Base-by-base conservation (phyloP, 2,888 invertebrate genomes). In the Mylabris sibirica region DNA sequence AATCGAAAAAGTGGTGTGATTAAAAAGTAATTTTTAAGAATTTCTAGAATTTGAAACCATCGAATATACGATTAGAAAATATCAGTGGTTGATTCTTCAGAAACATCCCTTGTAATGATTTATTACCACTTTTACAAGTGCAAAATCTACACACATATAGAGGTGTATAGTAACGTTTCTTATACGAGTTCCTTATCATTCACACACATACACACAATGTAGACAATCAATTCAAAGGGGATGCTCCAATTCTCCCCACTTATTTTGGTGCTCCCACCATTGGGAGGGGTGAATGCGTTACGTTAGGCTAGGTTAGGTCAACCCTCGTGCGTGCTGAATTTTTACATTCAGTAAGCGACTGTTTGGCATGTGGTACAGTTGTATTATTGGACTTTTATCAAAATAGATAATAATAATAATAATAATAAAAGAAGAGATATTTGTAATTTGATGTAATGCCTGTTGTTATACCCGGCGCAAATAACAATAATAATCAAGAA, bases 291-390 rank as follows among this genome's bases (percentile, higher is more conserved):
- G 78, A 79, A 74, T 77, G 78, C 80, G 79, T 80, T 79, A 82
- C 80, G 83, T 84, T 84, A 84, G 83, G 84, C 82, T 83, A 84
- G 83, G 84, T 84, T 83, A 84, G 83, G 84, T 84, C 84, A 84
- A 79, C 83, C 83, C 83, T 81, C 80, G 82, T 82, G 82, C 80
- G 81, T 79, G 77, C 76, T 75, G 79, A 79, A 78, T 80, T 81
- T 79, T 79, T 78, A 79, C 77, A 78, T 79, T 83, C 80, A 84
- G 84, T 84, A 80, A 79, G 80, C 82, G 76, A 78, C 77, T 74
- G 77, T 75, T 72, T 76, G 77, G 77, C 77, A 75, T 72, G 76
- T 75, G 73, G 72, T 73, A 75, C 75, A 77, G 79, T 77, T 72
- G 73, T 69, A 66, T 72, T 35, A 70, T 61, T 75, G 70, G 67